A percentile compares a stretch with the other conserved stretches of the same genome.
Conservation (phyloP, 1,140 invertebrate species). For the Steinernema feltiae region DNA sequence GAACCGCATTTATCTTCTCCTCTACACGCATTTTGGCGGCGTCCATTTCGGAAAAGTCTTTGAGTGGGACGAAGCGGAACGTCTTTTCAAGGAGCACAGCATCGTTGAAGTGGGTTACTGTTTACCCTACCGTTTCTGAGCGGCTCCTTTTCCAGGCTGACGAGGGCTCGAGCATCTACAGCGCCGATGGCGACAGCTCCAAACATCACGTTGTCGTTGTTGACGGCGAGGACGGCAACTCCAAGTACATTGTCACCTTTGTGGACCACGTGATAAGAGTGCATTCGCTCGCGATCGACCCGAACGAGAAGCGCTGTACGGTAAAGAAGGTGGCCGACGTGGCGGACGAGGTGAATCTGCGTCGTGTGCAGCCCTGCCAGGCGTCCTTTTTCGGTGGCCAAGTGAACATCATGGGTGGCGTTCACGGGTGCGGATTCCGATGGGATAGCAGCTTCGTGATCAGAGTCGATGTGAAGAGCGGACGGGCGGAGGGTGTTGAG, state of each 20-base stretch:
- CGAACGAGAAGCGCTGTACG: not conserved
- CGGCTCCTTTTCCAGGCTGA: not conserved
- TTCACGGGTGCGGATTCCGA: not conserved
- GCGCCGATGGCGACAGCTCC: constrained; percentile 2
- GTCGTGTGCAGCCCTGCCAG: not conserved
- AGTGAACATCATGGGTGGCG: not conserved
- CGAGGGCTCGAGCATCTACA: not conserved
- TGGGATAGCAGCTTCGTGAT: not conserved
- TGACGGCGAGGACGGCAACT: constrained; percentile 2
- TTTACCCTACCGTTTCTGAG: not conserved
- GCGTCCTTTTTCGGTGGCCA: not conserved
- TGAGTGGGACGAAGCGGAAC: not conserved
- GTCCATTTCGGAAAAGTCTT: constrained; percentile 4
- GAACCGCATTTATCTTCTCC: not conserved
- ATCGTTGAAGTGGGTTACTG: not conserved
- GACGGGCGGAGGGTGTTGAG: not conserved
- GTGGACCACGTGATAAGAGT: not conserved
- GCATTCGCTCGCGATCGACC: not conserved
- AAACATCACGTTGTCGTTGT: not conserved
- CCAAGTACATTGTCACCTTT: constrained; percentile 5
- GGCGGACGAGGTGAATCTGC: not conserved
- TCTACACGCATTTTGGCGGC: constrained; percentile 3
- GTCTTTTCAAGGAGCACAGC: not conserved
- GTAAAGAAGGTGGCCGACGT: constrained; percentile 3
- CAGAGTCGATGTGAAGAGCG: not conserved